These are phyloP conservation scores for Bellardia pandia DNA, from an alignment of 2,888 invertebrate species.

Conservation along the genomic window DNA sequence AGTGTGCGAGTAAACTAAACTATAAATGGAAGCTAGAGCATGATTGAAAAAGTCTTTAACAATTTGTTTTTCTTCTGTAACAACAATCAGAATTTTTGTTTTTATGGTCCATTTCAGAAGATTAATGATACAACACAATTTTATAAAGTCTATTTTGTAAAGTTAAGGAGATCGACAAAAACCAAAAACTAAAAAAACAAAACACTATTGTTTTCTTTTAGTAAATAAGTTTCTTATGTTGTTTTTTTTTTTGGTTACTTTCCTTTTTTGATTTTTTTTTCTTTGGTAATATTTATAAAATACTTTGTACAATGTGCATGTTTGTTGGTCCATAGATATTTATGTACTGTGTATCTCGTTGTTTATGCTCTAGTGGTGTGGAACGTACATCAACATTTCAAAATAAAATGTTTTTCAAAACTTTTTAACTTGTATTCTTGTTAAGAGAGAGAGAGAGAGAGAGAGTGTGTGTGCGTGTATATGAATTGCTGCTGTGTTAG, in stretches of 20 bases:
- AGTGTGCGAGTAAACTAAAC: neutral
- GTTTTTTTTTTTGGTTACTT: slow-evolving; percentile 23
- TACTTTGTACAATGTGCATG: slow-evolving; percentile 6
- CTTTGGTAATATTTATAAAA: neutral
- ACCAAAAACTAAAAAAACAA: neutral
- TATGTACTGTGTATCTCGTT: slow-evolving; percentile 43
- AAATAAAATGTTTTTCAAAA: slow-evolving; percentile 51
- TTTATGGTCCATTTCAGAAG: slow-evolving; percentile 72
- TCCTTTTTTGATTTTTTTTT: neutral
- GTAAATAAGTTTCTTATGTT: slow-evolving; percentile 33
- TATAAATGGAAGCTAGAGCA: neutral
- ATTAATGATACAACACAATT: slow-evolving; percentile 67
- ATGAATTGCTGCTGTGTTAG: neutral
- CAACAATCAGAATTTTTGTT: slow-evolving; percentile 35
- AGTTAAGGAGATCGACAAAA: slow-evolving; percentile 40
- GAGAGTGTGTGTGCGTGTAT: neutral
- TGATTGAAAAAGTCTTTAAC: slow-evolving; percentile 65
- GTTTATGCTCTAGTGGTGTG: slow-evolving; percentile 65
- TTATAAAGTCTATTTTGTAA: slow-evolving; percentile 67
- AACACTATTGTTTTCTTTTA: slow-evolving; percentile 15
- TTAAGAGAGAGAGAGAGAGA: neutral
- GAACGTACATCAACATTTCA: slow-evolving; percentile 62
- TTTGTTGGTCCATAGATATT: slow-evolving; percentile 14
- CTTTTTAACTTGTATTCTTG: slow-evolving; percentile 27
- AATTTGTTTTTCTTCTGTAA: neutral